Conservation (phyloP, 2,888 invertebrate genomes). For the Eilema griseolum region DNA sequence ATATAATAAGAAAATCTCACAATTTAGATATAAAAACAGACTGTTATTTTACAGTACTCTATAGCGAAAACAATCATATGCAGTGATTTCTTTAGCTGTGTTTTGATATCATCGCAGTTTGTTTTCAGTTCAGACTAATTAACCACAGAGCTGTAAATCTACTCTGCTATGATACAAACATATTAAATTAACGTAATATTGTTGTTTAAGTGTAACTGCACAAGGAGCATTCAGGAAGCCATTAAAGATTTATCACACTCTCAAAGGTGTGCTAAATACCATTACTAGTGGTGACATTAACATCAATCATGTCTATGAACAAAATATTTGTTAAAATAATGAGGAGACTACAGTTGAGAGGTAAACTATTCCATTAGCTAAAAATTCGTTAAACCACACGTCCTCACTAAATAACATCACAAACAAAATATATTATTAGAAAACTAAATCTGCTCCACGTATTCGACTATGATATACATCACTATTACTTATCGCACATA, state of each 20-base stretch:
- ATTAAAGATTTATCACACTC: constrained; percentile 68
- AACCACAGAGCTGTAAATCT: constrained; percentile 27
- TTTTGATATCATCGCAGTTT: constrained; percentile 16
- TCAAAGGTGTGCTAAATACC: constrained; percentile 70
- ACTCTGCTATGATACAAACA: constrained; percentile 27
- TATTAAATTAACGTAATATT: constrained; percentile 22
- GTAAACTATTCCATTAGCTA: constrained; percentile 54
- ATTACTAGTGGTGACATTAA: constrained; percentile 63
- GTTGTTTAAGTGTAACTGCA: constrained; percentile 33
- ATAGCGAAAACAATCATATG: constrained; percentile 3
- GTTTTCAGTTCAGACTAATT: constrained; percentile 16
- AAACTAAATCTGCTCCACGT: constrained; percentile 20
- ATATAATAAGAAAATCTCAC: neutral
- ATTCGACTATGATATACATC: constrained; percentile 32
- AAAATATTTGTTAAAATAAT: constrained; percentile 69
- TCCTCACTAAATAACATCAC: constrained; percentile 51
- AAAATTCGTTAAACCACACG: constrained; percentile 46
- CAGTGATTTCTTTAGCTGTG: constrained; percentile 5
- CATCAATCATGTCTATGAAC: constrained; percentile 72
- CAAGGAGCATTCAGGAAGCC: constrained; percentile 64
- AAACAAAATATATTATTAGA: constrained; percentile 48
- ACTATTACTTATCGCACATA: constrained; percentile 33
- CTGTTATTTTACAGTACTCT: neutral
- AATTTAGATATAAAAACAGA: neutral
- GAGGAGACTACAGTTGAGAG: constrained; percentile 59